Evolutionary conservation across 2,797 vertebrate genomes (phyloP), one percentile per base, ranked within the genome.

Genomic region (Sebastes hubbsi): DNA sequence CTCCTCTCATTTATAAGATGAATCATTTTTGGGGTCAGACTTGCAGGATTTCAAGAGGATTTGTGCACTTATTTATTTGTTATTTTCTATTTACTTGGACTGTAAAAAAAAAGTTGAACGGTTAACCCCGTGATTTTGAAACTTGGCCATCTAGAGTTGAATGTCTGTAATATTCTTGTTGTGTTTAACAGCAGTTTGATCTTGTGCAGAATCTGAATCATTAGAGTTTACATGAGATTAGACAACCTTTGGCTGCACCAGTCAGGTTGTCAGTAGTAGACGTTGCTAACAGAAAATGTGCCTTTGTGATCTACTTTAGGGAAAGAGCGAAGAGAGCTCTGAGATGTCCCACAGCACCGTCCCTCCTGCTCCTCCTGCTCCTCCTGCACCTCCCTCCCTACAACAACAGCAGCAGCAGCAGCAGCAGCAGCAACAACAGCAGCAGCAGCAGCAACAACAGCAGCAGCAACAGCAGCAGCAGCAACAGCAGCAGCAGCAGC

Each of bases 251-350:
- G 6, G 14, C 10, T 13, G 59, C 30, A 30, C 10, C 61, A 42
- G 11, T 54, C 64, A 0, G 32, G 30, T 24, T 38, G 34, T 36
- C 25, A 4, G 0, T 3, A 38, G 42, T 8, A 27, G 38, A 65
- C 3, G 6, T 22, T n/a, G 32, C 58, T 75, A 10, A 62, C 5
- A 24, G 9, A 13, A 30, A 14, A 1, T 18, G 4, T 60, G 1
- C 2, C 24, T 66, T 20, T 73, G 34, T 84, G 54, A 69, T 89
- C 27, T 69, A 1, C 69, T 85, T 32, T 82, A 97, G 97, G 91
- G 91, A 81, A 97, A 96, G 90, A 88, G 89, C 30, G 95, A 96
- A 81, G 96, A 97, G 59, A 86, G 91, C 80, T 88, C 89, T 66
- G 95, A 96, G 77, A 95, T 96, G 89, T 86, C 90, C 71, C 95